phyloP scores from a whole-genome alignment of 2,888 invertebrate genomes.

The Amphipoea lucens region DNA sequence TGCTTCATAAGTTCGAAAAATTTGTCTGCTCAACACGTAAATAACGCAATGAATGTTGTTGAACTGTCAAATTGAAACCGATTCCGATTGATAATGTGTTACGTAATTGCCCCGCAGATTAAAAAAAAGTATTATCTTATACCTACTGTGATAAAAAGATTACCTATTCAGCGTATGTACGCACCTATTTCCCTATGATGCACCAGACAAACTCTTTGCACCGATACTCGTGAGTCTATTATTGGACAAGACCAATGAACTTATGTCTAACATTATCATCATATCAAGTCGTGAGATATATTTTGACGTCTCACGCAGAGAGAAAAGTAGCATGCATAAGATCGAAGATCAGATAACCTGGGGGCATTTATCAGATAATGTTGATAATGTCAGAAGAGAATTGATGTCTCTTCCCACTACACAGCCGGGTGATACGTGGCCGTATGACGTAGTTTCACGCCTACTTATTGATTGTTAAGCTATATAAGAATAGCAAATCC shows the following conservation, averaged over 20 bases:
- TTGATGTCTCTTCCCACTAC: neutral
- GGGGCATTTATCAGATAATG: slow-evolving; percentile 18
- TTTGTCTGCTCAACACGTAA: too few relatives aligned
- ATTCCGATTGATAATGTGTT: too few relatives aligned
- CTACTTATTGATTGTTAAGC: neutral
- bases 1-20: too few relatives aligned
- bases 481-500: neutral
- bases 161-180: neutral
- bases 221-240: too few relatives aligned
- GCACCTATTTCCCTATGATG: neutral
- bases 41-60: too few relatives aligned
- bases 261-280: slow-evolving; percentile 5
- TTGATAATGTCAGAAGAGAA: slow-evolving; percentile 20
- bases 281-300: neutral
- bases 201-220: neutral
- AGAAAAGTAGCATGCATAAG: slow-evolving; percentile 1
- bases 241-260: slow-evolving; percentile 18
- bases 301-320: neutral
- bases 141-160: neutral
- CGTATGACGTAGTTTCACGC: neutral
- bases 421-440: neutral
- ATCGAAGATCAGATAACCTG: slow-evolving; percentile 15
- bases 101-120: too few relatives aligned
- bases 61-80: too few relatives aligned
- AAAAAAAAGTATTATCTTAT: neutral